Evolutionary conservation across 2,888 invertebrate species (phyloP).

Genomic region (Sarcophaga variegata): DNA sequence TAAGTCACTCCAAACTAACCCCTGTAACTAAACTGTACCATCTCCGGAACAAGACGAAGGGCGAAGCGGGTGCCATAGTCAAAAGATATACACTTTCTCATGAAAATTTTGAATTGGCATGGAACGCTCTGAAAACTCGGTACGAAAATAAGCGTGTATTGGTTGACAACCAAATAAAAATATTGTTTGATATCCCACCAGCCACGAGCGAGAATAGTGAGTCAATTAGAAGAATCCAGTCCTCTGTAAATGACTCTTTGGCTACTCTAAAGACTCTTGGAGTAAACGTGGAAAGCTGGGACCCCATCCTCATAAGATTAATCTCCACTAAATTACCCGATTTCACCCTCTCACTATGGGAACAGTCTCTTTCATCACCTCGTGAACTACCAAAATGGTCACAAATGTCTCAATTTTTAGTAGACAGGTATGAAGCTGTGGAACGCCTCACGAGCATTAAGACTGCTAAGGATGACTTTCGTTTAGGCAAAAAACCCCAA

Average conservation of each 20-base stretch:
- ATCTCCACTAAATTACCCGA: neutral
- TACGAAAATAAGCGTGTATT: no score
- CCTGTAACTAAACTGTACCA: neutral
- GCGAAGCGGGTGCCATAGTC: neutral
- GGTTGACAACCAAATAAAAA: no score
- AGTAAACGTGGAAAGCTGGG: neutral
- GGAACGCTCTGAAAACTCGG: no score
- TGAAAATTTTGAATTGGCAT: neutral
- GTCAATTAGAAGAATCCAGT: neutral
- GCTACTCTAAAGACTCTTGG: neutral
- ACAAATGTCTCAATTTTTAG: conserved; percentile 24
- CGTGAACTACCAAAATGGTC: conserved; percentile 28
- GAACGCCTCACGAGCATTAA: no score
- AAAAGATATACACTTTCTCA: neutral
- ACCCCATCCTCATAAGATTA: neutral
- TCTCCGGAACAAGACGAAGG: neutral
- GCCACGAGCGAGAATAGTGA: no score
- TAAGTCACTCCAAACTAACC: neutral
- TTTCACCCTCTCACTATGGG: neutral
- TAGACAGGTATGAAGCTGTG: conserved; percentile 15
- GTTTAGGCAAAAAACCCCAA: no score
- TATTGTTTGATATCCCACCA: no score
- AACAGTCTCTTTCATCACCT: conserved; percentile 6
- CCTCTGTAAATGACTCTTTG: conserved; percentile 2
- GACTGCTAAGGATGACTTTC: neutral